Conservation (phyloP, 2,113 vertebrate genomes). For the Colaptes auratus region DNA sequence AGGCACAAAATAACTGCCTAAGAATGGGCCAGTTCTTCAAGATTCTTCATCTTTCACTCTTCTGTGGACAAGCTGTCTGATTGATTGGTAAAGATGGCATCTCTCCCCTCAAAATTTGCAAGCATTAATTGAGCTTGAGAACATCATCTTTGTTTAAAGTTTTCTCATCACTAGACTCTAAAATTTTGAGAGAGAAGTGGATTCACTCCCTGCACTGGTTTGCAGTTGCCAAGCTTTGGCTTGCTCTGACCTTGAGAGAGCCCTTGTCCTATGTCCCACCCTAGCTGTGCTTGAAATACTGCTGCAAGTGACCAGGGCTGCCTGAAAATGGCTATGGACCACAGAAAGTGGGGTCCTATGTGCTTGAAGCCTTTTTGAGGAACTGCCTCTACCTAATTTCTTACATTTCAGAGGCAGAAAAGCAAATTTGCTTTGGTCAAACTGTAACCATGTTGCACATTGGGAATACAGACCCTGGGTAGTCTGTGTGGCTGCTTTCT, state of each 20-base stretch:
- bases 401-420: background rate
- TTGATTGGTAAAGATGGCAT: background rate
- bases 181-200: background rate
- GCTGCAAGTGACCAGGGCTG: rapidly evolving
- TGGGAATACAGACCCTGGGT: background rate
- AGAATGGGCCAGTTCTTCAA: background rate
- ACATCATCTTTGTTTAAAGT: background rate
- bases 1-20: background rate
- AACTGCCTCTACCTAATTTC: background rate
- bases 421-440: background rate
- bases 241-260: background rate
- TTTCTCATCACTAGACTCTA: background rate
- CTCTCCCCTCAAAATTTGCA: background rate
- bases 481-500: background rate
- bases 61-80: background rate
- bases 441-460: rapidly evolving
- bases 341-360: background rate
- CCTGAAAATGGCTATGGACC: background rate
- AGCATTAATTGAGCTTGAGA: background rate
- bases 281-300: background rate
- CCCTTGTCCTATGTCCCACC: background rate
- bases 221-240: background rate
- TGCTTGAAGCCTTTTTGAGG: background rate
- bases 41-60: background rate
- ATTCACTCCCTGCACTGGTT: background rate